Conservation (phyloP, 2,797 vertebrate species). For the Paramormyrops hopkinsi region DNA sequence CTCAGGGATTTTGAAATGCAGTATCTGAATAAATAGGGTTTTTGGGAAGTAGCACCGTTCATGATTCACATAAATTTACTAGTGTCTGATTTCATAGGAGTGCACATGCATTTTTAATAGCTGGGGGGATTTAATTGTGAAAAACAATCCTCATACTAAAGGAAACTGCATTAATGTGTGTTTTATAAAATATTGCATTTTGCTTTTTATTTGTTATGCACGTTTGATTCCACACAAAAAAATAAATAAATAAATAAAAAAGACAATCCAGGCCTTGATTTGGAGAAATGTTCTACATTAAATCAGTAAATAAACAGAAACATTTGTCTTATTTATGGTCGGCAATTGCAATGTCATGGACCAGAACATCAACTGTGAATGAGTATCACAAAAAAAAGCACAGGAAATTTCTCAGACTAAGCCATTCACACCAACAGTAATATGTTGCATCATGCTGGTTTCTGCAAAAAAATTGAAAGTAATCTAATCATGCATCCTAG, state of each 20-base stretch:
- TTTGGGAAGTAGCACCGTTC: background rate
- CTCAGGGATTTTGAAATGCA: background rate
- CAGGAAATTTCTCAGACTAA: background rate
- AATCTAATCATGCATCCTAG: background rate
- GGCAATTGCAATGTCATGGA: background rate
- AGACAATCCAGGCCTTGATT: background rate
- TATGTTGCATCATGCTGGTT: background rate
- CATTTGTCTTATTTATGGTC: background rate
- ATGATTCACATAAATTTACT: slow-evolving; percentile 15
- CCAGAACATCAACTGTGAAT: background rate
- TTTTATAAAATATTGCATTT: background rate
- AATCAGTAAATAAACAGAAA: background rate
- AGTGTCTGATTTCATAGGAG: background rate
- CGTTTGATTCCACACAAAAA: background rate
- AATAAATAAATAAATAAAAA: background rate
- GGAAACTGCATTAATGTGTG: background rate
- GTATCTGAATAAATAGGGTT: background rate
- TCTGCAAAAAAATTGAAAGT: background rate
- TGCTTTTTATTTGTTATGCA: background rate
- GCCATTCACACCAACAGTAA: background rate
- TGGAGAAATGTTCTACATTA: background rate
- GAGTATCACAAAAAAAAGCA: background rate
- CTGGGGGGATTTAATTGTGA: background rate
- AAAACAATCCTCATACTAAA: background rate
- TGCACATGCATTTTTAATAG: slow-evolving; percentile 14